phyloP scores from a whole-genome alignment of 2,888 invertebrate genomes.

The Isotomurus palustris region DNA sequence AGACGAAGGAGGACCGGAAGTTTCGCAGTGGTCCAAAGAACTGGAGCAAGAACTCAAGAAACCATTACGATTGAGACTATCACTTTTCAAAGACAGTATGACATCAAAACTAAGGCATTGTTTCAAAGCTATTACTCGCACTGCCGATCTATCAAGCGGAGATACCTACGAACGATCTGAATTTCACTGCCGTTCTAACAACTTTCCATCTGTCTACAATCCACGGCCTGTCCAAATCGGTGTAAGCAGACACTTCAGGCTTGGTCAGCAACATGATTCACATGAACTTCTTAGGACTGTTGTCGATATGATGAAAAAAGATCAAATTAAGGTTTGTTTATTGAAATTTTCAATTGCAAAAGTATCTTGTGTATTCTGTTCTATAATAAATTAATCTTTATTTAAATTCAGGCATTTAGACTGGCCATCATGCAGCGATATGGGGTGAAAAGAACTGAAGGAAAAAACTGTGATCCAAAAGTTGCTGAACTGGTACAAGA shows the following conservation, averaged over 20 bases:
- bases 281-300: constrained; percentile 76
- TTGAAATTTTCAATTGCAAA: neutral
- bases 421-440: constrained; percentile 71
- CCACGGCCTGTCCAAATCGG: constrained; percentile 38
- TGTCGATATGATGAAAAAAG: constrained; percentile 46
- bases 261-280: constrained; percentile 93
- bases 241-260: constrained; percentile 64
- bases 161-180: constrained; percentile 12
- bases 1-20: neutral
- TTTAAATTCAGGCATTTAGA: constrained; percentile 66
- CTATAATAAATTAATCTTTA: neutral
- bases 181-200: constrained; percentile 20
- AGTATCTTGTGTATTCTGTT: neutral
- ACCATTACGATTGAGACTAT: constrained; percentile 28
- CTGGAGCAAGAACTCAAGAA: constrained; percentile 32
- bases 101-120: constrained; percentile 36
- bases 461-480: constrained; percentile 58
- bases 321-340: constrained; percentile 39
- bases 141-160: constrained; percentile 11
- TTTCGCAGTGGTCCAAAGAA: constrained; percentile 18
- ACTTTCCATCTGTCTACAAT: constrained; percentile 20
- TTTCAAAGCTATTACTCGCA: constrained; percentile 39
- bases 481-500: constrained; percentile 54
- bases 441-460: constrained; percentile 67
- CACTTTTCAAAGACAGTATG: constrained; percentile 41